These are phyloP conservation scores for Globodera rostochiensis DNA, from an alignment of 1,140 invertebrate species.

Conservation along the genomic window DNA sequence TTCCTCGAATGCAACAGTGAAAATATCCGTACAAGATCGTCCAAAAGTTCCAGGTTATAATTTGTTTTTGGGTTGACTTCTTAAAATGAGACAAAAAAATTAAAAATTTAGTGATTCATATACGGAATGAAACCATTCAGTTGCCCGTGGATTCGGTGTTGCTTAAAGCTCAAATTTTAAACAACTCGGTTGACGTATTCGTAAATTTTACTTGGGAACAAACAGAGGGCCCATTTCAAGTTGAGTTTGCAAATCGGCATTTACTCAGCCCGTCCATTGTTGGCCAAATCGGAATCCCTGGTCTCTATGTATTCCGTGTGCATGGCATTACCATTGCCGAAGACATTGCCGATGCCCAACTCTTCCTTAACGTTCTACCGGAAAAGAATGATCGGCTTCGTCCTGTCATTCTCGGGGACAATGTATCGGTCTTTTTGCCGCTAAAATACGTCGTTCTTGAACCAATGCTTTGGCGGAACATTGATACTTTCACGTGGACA, in stretches of 20 bases:
- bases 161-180: not conserved
- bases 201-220: not conserved
- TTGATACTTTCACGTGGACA: conserved; percentile 12
- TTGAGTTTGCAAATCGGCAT: not conserved
- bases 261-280: not conserved
- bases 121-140: not conserved
- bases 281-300: not conserved
- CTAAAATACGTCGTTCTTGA: conserved; percentile 18
- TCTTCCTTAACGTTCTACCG: not conserved
- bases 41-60: not conserved
- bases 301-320: not conserved
- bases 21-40: not conserved
- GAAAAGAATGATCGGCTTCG: not conserved
- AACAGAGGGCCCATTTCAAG: not conserved
- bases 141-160: not conserved
- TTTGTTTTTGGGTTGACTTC: not conserved
- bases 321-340: not conserved
- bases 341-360: not conserved
- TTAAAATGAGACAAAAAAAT: not conserved
- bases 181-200: not conserved
- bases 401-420: not conserved
- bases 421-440: not conserved
- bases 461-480: not conserved
- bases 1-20: not conserved
- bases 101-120: not conserved